These are phyloP conservation scores for Uropetala carovei DNA, from an alignment of 2,888 invertebrate species.

Conservation along the genomic window DNA sequence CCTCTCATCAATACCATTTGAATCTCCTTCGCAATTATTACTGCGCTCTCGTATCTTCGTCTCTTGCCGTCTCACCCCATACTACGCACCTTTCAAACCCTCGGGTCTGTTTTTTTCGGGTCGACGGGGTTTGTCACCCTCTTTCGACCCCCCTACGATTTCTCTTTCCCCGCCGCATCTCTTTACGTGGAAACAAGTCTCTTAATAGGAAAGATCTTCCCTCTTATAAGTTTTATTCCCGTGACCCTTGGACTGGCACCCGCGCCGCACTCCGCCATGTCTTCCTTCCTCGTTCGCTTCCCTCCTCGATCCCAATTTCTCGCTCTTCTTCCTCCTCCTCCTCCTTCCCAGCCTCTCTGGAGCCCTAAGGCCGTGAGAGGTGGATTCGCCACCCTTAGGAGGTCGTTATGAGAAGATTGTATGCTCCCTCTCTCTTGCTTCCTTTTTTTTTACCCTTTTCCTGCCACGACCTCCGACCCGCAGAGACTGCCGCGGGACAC, in stretches of 20 bases:
- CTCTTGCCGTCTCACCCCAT: no score
- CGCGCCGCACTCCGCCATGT: not conserved
- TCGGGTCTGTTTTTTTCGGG: slow-evolving; percentile 29
- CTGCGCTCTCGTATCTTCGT: not conserved
- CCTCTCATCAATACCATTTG: no score
- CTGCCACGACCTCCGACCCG: slow-evolving; percentile 58
- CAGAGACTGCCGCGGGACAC: slow-evolving; percentile 33
- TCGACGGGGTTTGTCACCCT: not conserved
- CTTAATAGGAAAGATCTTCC: slow-evolving; percentile 29
- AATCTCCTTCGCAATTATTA: no score
- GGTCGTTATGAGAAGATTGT: slow-evolving; percentile 57
- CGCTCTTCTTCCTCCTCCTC: not conserved
- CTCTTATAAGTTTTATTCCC: slow-evolving; percentile 29
- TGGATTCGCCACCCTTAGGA: slow-evolving; percentile 39
- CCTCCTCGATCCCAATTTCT: not conserved
- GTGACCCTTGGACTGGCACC: not conserved
- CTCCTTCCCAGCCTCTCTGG: not conserved
- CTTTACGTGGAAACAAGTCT: not conserved
- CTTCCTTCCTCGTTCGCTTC: not conserved
- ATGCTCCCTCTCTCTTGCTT: not conserved
- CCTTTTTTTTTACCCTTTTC: slow-evolving; percentile 30
- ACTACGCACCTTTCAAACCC: not conserved
- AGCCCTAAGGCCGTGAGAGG: not conserved
- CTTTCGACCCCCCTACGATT: not conserved
- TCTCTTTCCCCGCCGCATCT: not conserved